Evolutionary conservation across 2,113 vertebrate species (phyloP), one percentile per base, ranked within the genome.

Genomic region (Syngnathus typhle): DNA sequence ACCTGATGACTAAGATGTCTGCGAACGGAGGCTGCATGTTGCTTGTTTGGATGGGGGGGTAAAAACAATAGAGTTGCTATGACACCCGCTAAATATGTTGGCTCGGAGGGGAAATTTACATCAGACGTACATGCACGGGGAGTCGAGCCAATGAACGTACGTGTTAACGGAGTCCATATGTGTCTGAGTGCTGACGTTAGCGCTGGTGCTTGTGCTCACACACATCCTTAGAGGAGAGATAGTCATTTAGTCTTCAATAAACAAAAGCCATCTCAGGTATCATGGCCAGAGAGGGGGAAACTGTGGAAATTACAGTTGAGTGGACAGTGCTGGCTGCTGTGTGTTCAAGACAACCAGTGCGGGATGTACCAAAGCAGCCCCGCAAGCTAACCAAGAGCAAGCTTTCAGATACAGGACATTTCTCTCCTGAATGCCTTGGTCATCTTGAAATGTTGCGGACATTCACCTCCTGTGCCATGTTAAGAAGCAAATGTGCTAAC

Each of bases 271-370:
- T 84, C 82, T 87, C 77, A 66, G 59, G 83, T 87, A 76, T 85
- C 83, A 78, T 47, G 60, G 47, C 49, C 54, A 12, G 13, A 38
- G 16, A 58, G 71, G 55, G 27, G 27, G 76, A 84, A 87, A 85
- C 85, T 85, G 81, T 73, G 75, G 82, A 77, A 76, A 76, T 74
- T 81, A 86, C 68, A 58, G 84, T 84, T 74, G 44, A 59, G 56
- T 47, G 54, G 37, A 61, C 43, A 8, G 58, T 32, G 27, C 27
- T 32, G 55, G 66, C 38, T 69, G 21, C 3, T 46, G 44, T 62
- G 61, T 32, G 49, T 58, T 36, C 55, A 36, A 58, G 27, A 36
- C 23, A 19, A 19, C 19, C 18, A 1, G 19, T 56, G 7, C 18
- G 8, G 2, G 19, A 21, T 21, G 2, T 4, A n/a, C 8, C 19